Evolutionary conservation across 2,797 vertebrate genomes (phyloP).

Genomic region (Sebastes hopkinsi): DNA sequence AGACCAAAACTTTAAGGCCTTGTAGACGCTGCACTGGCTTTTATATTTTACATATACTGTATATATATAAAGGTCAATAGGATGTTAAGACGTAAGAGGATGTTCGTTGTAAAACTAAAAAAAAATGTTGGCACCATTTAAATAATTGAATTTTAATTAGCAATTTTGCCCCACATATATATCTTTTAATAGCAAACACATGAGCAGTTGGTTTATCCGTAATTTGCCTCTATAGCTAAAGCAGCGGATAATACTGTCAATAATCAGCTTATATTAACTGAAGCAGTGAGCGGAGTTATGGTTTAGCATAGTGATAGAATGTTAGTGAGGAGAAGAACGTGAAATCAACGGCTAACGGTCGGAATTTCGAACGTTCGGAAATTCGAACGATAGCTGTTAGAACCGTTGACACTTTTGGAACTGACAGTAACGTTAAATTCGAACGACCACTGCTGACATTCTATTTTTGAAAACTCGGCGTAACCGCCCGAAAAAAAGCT

Average conservation of each 20-base stretch:
- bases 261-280: conserved; percentile 2
- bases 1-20: neutral
- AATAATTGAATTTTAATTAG: neutral
- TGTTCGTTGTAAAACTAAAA: conserved; percentile 12
- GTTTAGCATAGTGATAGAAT: neutral
- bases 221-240: neutral
- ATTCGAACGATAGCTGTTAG: neutral
- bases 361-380: neutral
- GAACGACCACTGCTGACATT: neutral
- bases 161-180: neutral
- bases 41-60: neutral
- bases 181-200: neutral
- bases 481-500: neutral
- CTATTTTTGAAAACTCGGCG: neutral
- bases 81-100: neutral
- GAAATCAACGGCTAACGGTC: neutral
- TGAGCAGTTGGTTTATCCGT: neutral
- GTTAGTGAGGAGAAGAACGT: neutral
- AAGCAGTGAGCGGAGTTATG: neutral
- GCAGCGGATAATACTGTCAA: conserved; percentile 1
- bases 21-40: neutral
- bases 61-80: neutral
- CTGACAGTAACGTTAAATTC: neutral
- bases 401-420: neutral
- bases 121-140: neutral